A percentile compares a stretch with the other conserved stretches of the same genome.
Conservation (phyloP, 2,113 vertebrate species). For the Marmota monax region DNA sequence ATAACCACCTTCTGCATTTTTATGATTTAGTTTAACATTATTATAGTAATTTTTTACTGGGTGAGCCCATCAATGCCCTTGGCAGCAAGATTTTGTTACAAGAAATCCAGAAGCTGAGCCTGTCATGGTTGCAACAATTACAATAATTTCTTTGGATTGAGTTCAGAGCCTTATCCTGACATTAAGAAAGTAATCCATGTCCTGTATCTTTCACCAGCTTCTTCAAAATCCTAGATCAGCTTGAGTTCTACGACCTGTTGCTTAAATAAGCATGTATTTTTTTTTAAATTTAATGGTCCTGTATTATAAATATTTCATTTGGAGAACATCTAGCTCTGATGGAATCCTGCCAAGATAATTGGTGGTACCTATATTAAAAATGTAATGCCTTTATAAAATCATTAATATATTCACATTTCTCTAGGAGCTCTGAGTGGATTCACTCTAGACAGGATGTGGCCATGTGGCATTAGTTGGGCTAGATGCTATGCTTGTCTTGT, state of each 20-base stretch:
- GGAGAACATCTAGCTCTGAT: constrained; percentile 55
- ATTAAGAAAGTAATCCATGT: not conserved
- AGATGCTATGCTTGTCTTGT: not conserved
- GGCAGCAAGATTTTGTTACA: constrained; percentile 74
- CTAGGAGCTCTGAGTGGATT: constrained; percentile 17
- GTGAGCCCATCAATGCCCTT: constrained; percentile 58
- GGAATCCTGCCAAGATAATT: constrained; percentile 55
- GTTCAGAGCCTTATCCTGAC: constrained; percentile 34
- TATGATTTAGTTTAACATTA: constrained; percentile 73
- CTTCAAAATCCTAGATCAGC: not conserved
- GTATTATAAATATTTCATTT: constrained; percentile 43
- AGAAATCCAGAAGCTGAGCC: constrained; percentile 60
- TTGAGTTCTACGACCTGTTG: not conserved
- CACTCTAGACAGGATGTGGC: not conserved
- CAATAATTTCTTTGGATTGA: constrained; percentile 40
- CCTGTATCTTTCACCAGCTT: constrained; percentile 17
- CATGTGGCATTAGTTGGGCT: not conserved
- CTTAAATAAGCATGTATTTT: constrained; percentile 1
- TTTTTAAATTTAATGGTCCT: constrained; percentile 43
- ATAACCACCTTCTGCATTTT: constrained; percentile 67
- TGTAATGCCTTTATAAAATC: constrained; percentile 36
- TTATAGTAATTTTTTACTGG: constrained; percentile 74
- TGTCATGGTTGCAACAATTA: constrained; percentile 47
- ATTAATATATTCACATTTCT: constrained; percentile 38
- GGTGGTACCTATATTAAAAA: constrained; percentile 54